phyloP scores from a whole-genome alignment of 2,113 vertebrate genomes.

The Ornithorhynchus anatinus region DNA sequence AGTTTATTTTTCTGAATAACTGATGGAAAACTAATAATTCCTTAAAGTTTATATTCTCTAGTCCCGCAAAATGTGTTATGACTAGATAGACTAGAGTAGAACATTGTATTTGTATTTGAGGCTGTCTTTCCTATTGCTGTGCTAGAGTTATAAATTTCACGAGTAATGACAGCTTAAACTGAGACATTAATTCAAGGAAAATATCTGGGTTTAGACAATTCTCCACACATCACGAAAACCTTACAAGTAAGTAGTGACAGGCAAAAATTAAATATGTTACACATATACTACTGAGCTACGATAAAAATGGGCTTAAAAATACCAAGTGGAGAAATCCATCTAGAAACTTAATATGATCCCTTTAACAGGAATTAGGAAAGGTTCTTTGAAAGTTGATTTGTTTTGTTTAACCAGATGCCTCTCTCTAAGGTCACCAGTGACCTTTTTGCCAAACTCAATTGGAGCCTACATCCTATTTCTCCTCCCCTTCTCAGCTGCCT shows the following conservation, averaged over 20 bases:
- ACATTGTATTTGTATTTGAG: background rate
- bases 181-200: background rate
- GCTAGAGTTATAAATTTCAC: background rate
- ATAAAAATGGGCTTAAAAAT: too few relatives aligned
- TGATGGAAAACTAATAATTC: background rate
- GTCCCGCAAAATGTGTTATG: background rate
- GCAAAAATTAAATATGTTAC: background rate
- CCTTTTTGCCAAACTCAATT: too few relatives aligned
- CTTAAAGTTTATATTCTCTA: background rate
- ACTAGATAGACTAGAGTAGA: background rate
- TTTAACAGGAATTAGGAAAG: too few relatives aligned
- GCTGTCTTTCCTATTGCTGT: background rate
- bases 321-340: too few relatives aligned
- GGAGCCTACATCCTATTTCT: too few relatives aligned
- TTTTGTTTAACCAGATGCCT: too few relatives aligned
- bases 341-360: too few relatives aligned
- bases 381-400: too few relatives aligned
- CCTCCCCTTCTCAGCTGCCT: too few relatives aligned
- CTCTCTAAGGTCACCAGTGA: too few relatives aligned
- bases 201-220: background rate
- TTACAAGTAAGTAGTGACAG: background rate
- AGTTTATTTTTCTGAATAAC: background rate
- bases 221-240: background rate
- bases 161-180: background rate
- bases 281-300: background rate